phyloP scores from a whole-genome alignment of 2,113 vertebrate genomes.

The Otolemur garnettii region DNA sequence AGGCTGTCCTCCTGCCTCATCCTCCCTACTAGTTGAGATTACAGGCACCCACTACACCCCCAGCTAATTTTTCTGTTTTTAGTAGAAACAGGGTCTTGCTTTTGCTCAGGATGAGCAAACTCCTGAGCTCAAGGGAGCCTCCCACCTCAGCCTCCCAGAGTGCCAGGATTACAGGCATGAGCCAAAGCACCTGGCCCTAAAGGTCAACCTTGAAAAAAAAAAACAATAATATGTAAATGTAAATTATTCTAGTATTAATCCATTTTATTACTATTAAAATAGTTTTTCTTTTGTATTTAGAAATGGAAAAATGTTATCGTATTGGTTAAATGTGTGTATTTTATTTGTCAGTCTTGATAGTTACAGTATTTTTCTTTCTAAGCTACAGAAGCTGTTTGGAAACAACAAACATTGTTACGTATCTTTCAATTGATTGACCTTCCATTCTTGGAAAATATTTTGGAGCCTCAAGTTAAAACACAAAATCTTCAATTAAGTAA shows the following conservation, averaged over 20 bases:
- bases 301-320: constrained; percentile 17
- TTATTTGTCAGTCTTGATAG: neutral
- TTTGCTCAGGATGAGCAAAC: too few relatives aligned
- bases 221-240: constrained; percentile 19
- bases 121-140: too few relatives aligned
- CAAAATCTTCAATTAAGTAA: constrained; percentile 80
- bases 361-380: constrained; percentile 13
- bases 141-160: too few relatives aligned
- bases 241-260: neutral
- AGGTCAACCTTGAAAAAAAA: constrained; percentile 32
- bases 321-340: neutral
- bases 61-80: too few relatives aligned
- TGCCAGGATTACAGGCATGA: too few relatives aligned
- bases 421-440: constrained; percentile 92
- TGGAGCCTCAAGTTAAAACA: constrained; percentile 87
- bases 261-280: neutral
- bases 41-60: too few relatives aligned
- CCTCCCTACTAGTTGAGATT: too few relatives aligned
- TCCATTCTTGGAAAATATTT: constrained; percentile 90
- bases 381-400: constrained; percentile 93
- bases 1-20: too few relatives aligned
- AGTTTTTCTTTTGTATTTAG: constrained; percentile 12
- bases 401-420: constrained; percentile 90
- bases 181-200: neutral
- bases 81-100: too few relatives aligned